These are phyloP conservation scores for Diplazon laetatorius DNA, from an alignment of 2,888 invertebrate species.

Conservation along the genomic window DNA sequence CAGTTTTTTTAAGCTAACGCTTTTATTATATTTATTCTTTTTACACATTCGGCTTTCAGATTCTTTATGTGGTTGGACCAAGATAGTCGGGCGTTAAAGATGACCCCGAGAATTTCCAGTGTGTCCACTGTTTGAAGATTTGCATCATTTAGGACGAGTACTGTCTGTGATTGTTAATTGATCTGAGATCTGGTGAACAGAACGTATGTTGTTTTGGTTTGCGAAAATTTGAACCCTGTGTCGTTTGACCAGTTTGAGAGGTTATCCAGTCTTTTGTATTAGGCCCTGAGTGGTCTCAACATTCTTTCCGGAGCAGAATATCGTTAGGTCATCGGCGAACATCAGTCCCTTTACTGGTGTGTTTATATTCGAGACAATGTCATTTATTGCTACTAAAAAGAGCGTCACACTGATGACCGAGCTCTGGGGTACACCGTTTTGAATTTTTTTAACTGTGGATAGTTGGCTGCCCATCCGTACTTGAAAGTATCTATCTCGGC, in stretches of 20 bases:
- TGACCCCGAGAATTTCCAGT: background rate
- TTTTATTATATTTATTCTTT: conserved; percentile 5
- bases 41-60: background rate
- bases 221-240: background rate
- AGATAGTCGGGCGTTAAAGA: background rate
- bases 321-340: background rate
- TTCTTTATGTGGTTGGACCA: conserved; percentile 9
- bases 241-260: background rate
- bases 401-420: background rate
- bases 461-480: conserved; percentile 2
- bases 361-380: background rate
- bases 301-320: background rate
- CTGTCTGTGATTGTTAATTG: background rate
- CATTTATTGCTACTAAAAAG: background rate
- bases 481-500: conserved; percentile 1
- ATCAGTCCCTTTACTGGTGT: background rate
- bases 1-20: conserved; percentile 7
- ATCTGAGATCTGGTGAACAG: background rate
- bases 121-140: background rate
- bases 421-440: background rate
- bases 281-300: background rate
- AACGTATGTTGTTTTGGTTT: background rate
- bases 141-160: background rate
- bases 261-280: background rate
- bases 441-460: background rate